Conservation (phyloP, 2,888 invertebrate genomes). For the Geophilus truncorum region DNA sequence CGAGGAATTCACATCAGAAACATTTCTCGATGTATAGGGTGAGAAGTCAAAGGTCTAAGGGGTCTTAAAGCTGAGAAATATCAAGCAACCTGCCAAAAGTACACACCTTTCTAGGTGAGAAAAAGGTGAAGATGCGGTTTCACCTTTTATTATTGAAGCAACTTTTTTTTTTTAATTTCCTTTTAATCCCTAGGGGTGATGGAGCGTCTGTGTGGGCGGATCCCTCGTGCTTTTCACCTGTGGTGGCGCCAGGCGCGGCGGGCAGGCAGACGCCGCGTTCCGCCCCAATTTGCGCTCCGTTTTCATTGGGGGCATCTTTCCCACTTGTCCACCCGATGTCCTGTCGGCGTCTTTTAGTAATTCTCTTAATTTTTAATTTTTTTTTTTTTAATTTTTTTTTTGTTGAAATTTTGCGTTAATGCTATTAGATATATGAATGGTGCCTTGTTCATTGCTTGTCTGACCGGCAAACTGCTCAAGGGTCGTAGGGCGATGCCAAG, state of each 20-base stretch:
- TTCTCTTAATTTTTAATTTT: not conserved
- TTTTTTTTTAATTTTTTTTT: not conserved
- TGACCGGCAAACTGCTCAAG: not conserved
- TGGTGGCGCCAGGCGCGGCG: slow-evolving; percentile 25
- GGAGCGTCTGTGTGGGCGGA: slow-evolving; percentile 25
- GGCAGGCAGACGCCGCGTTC: slow-evolving; percentile 20
- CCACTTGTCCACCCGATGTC: not conserved
- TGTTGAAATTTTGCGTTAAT: not conserved
- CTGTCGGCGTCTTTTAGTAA: not conserved
- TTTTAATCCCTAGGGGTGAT: slow-evolving; percentile 13
- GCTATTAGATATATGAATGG: not conserved
- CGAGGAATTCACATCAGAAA: not conserved
- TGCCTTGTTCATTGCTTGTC: not conserved
- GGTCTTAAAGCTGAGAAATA: not conserved
- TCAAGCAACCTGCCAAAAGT: slow-evolving; percentile 4
- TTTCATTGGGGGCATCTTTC: not conserved
- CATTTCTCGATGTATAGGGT: not conserved
- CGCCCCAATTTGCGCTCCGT: slow-evolving; percentile 2
- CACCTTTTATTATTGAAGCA: slow-evolving; percentile 11
- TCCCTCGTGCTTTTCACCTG: slow-evolving; percentile 27
- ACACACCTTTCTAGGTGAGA: slow-evolving; percentile 19
- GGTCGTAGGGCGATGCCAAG: slow-evolving; percentile 1
- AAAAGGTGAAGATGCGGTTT: slow-evolving; percentile 22
- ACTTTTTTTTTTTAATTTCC: slow-evolving; percentile 4
- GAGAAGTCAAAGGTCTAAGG: not conserved